Evolutionary conservation across 2,888 invertebrate species (phyloP).

Genomic region (Neoascia interrupta): DNA sequence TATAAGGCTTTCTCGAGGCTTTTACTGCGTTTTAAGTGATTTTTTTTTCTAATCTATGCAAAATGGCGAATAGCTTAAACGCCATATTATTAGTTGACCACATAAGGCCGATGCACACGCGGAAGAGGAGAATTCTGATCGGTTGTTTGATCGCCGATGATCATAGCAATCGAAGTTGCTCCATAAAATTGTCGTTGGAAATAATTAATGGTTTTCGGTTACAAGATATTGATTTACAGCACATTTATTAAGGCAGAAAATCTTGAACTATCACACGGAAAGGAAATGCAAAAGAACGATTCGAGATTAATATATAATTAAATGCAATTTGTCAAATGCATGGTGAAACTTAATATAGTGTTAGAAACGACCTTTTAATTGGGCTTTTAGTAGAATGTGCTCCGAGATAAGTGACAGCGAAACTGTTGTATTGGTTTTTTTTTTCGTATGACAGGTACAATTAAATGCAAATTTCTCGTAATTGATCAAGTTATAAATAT

Average conservation of each 20-base stretch:
- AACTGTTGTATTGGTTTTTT: too few species aligned
- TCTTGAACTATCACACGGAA: too few species aligned
- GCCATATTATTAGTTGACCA: too few species aligned
- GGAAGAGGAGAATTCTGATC: constrained; percentile 7
- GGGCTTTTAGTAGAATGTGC: constrained; percentile 3
- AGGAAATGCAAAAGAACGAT: too few species aligned
- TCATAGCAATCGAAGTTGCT: constrained; percentile 46
- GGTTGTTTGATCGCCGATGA: constrained; percentile 6
- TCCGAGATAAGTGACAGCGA: too few species aligned
- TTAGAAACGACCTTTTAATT: constrained; percentile 20
- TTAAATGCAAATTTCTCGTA: too few species aligned
- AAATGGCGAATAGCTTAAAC: too few species aligned
- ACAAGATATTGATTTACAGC: constrained; percentile 65
- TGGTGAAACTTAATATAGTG: constrained; percentile 39
- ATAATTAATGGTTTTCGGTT: constrained; percentile 63
- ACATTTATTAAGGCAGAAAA: constrained; percentile 45
- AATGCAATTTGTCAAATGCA: constrained; percentile 38
- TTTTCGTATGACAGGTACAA: too few species aligned
- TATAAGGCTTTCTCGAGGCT: too few species aligned
- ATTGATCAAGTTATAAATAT: too few species aligned
- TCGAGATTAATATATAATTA: constrained; percentile 46
- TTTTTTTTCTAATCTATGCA: too few species aligned
- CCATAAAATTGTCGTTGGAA: constrained; percentile 55
- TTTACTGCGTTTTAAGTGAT: constrained; percentile 15
- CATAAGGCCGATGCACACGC: too few species aligned